Conservation (phyloP, 2,113 vertebrate genomes). For the Triplophysa tibetana region DNA sequence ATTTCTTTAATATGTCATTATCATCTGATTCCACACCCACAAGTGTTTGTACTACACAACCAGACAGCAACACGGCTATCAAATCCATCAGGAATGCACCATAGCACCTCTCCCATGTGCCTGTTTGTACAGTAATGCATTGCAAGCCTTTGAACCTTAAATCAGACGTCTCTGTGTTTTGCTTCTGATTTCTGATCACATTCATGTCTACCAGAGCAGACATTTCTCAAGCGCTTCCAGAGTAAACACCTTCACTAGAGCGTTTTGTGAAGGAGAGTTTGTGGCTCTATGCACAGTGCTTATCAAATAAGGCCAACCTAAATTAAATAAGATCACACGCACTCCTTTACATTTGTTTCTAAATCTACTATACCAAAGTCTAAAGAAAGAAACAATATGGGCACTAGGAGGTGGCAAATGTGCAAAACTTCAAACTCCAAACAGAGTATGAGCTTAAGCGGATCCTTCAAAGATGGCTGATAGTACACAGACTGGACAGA, state of each 20-base stretch:
- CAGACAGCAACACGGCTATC: conserved; percentile 24
- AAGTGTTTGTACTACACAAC: conserved; percentile 25
- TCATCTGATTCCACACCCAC: conserved; percentile 6
- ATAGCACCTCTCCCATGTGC: not conserved
- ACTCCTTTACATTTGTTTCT: not conserved
- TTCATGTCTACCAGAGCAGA: conserved; percentile 11
- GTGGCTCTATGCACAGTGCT: not conserved
- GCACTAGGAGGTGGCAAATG: no score
- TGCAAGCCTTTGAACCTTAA: not conserved
- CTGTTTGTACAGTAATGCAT: not conserved
- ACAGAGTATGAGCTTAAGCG: no score
- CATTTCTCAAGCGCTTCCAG: conserved; percentile 3
- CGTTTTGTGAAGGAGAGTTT: not conserved
- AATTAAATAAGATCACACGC: not conserved
- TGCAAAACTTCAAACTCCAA: no score
- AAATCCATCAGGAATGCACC: conserved; percentile 39
- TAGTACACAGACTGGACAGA: not conserved
- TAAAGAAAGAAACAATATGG: no score
- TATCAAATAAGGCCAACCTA: not conserved
- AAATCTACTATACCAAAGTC: not conserved
- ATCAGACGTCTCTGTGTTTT: not conserved
- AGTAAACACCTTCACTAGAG: not conserved
- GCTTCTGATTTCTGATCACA: not conserved
- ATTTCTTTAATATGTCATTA: no score
- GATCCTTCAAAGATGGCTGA: not conserved